Evolutionary conservation across 2,113 vertebrate genomes (phyloP).

Genomic region (Eulemur macaco): DNA sequence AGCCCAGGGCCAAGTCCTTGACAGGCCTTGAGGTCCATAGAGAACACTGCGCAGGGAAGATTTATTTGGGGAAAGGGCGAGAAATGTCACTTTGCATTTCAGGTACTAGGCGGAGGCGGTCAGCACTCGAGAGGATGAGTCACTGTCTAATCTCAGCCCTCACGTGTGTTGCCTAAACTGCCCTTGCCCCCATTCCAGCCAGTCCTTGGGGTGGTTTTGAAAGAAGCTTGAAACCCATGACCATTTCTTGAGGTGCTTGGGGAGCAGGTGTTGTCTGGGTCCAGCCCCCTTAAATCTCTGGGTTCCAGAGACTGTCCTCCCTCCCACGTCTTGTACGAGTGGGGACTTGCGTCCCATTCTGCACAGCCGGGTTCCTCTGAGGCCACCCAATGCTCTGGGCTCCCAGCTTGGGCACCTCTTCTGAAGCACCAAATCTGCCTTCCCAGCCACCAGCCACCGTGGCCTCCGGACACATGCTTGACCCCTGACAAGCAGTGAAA

Average conservation of each 20-base stretch:
- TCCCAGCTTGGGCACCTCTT: background rate
- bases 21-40: slow-evolving; percentile 21
- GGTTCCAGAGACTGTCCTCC: background rate
- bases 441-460: background rate
- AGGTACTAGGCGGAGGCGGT: background rate
- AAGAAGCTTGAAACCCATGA: background rate
- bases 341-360: too few relatives aligned
- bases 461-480: accelerated
- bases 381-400: accelerated
- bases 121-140: background rate
- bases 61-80: slow-evolving; percentile 14
- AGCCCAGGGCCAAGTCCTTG: slow-evolving; percentile 57
- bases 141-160: background rate
- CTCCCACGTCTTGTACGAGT: accelerated
- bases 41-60: background rate
- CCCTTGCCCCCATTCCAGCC: background rate
- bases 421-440: background rate
- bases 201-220: background rate
- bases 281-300: accelerated
- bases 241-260: background rate
- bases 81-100: slow-evolving; percentile 36
- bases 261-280: background rate
- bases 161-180: background rate
- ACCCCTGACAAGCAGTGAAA: background rate
- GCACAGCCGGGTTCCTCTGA: background rate